Conservation (phyloP, 2,888 invertebrate genomes). For the Cephus pulcher region DNA sequence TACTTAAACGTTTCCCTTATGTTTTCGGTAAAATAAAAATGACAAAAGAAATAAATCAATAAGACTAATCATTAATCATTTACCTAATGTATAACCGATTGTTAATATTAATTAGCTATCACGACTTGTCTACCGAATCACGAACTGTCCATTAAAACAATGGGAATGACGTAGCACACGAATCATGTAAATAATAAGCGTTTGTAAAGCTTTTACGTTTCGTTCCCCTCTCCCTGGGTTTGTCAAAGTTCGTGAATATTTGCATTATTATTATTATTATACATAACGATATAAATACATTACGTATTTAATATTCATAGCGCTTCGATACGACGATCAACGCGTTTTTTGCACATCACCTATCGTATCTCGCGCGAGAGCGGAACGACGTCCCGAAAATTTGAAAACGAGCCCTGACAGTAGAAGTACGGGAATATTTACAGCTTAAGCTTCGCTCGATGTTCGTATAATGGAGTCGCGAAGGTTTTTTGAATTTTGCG, state of each 20-base stretch:
- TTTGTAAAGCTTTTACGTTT: slow-evolving; percentile 47
- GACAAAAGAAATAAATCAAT: background rate
- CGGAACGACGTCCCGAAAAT: background rate
- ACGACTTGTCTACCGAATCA: slow-evolving; percentile 12
- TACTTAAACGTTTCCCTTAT: slow-evolving; percentile 1
- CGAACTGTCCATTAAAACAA: slow-evolving; percentile 15
- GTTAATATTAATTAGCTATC: slow-evolving; percentile 20
- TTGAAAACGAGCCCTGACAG: background rate
- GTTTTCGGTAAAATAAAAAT: slow-evolving; percentile 9
- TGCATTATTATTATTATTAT: background rate
- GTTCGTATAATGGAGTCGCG: background rate
- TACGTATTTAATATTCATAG: background rate
- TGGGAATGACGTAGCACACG: slow-evolving; percentile 28
- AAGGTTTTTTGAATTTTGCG: background rate
- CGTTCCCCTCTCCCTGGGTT: background rate
- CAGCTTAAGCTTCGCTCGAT: background rate
- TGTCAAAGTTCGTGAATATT: background rate
- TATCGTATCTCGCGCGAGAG: background rate
- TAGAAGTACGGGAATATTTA: background rate
- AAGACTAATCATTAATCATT: slow-evolving; percentile 16
- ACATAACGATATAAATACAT: background rate
- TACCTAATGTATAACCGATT: slow-evolving; percentile 13
- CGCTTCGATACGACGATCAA: background rate
- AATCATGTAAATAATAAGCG: slow-evolving; percentile 49
- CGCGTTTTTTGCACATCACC: background rate